Conservation (phyloP, 92 coral and sea anemone genomes). For the Meandrina meandrites region DNA sequence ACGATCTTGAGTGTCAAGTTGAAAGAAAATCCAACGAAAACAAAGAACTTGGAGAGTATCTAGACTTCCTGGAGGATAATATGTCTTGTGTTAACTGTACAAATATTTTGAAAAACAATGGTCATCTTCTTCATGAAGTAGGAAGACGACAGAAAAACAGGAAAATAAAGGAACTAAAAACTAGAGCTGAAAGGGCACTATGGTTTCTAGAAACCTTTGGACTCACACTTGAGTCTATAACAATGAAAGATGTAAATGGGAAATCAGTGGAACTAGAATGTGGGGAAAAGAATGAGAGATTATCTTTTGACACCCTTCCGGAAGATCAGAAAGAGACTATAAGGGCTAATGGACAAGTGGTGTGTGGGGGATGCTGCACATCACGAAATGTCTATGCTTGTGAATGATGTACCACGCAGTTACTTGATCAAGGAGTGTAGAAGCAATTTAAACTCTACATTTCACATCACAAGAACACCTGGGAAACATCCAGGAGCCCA, state of each 20-base stretch:
- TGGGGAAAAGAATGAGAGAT: neutral
- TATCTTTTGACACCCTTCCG: neutral
- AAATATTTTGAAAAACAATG: slow-evolving; percentile 12
- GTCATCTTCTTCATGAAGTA: slow-evolving; percentile 32
- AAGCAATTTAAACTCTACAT: slow-evolving; percentile 30
- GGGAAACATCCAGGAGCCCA: slow-evolving; percentile 62
- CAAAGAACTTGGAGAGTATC: slow-evolving; percentile 18
- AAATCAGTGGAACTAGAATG: neutral
- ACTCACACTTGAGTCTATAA: slow-evolving; percentile 31
- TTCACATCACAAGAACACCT: slow-evolving; percentile 49
- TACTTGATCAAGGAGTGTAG: slow-evolving; percentile 59
- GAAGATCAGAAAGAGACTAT: neutral
- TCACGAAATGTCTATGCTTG: neutral
- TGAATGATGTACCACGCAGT: slow-evolving; percentile 36
- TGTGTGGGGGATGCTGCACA: neutral
- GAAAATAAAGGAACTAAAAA: slow-evolving; percentile 47
- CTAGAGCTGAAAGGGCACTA: slow-evolving; percentile 56
- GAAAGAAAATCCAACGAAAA: slow-evolving; percentile 27
- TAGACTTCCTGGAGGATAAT: slow-evolving; percentile 29
- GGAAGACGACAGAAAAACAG: slow-evolving; percentile 48
- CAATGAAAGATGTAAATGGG: slow-evolving; percentile 18
- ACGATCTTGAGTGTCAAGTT: neutral
- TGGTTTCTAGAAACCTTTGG: slow-evolving; percentile 64
- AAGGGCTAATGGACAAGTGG: neutral
- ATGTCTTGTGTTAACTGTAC: slow-evolving; percentile 36